Conservation (phyloP, 2,797 vertebrate species). For the Melanotaenia nigrans region DNA sequence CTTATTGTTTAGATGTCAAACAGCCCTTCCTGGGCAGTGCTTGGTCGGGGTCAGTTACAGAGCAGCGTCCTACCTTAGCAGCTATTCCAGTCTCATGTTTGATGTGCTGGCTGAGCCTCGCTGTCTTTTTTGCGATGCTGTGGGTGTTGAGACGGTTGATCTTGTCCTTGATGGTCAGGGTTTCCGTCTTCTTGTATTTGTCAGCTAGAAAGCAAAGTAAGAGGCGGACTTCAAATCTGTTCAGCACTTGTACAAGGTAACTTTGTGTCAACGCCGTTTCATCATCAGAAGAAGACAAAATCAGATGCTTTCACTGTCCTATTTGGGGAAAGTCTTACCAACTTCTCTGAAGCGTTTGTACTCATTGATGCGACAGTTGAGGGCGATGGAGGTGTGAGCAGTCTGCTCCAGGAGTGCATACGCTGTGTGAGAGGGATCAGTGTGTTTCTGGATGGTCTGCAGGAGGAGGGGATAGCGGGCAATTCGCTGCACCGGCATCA, state of each 20-base stretch:
- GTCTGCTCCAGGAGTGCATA: conserved; percentile 83
- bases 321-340: conserved; percentile 81
- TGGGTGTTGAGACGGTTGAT: conserved; percentile 90
- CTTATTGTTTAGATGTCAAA: neutral
- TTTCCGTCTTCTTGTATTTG: conserved; percentile 92
- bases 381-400: conserved; percentile 81
- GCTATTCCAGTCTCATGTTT: conserved; percentile 92
- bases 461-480: conserved; percentile 94
- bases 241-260: neutral
- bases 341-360: conserved; percentile 95
- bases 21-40: neutral
- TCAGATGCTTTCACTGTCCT: neutral
- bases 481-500: conserved; percentile 94
- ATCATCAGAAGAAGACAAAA: neutral
- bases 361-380: conserved; percentile 94
- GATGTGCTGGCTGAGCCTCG: conserved; percentile 88
- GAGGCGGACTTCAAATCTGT: neutral
- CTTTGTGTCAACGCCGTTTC: neutral
- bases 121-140: conserved; percentile 95
- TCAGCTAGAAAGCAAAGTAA: conserved; percentile 80
- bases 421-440: conserved; percentile 71
- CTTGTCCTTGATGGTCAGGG: conserved; percentile 89
- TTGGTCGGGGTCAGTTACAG: neutral
- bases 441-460: conserved; percentile 93
- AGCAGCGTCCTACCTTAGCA: conserved; percentile 80